Conservation (phyloP, 2,797 vertebrate species). For the Trichosurus vulpecula region DNA sequence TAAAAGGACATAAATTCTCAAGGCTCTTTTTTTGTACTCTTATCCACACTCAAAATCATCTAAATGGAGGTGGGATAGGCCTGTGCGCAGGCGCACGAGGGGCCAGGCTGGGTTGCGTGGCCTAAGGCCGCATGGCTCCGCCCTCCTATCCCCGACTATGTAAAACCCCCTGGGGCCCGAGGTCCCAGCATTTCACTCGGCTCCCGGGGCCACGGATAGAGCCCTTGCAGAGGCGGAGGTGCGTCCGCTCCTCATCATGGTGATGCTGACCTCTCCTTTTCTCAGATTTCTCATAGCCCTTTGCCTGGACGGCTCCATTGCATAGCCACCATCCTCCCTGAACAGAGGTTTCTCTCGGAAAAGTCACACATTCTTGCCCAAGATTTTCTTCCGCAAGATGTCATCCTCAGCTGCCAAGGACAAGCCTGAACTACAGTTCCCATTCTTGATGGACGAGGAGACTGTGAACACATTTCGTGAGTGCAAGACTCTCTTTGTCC, state of each 20-base stretch:
- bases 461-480: constrained; percentile 87
- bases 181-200: too few relatives aligned
- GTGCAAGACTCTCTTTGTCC: constrained; percentile 90
- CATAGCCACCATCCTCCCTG: neutral
- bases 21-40: neutral
- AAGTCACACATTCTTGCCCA: constrained; percentile 85
- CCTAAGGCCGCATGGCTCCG: neutral
- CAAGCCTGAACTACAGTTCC: constrained; percentile 87
- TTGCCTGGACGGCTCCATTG: neutral
- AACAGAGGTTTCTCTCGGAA: constrained; percentile 82
- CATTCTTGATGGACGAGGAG: constrained; percentile 88
- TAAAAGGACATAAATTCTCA: neutral
- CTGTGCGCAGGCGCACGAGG: neutral
- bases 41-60: neutral
- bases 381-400: constrained; percentile 86
- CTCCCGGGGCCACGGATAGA: too few relatives aligned
- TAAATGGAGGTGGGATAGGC: too few relatives aligned
- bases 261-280: neutral
- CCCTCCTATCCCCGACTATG: too few relatives aligned
- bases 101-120: neutral
- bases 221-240: too few relatives aligned
- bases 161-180: too few relatives aligned
- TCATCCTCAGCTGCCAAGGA: constrained; percentile 85
- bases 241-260: too few relatives aligned
- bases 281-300: neutral